These are phyloP conservation scores for Oxytorus armatus DNA, from an alignment of 2,888 invertebrate species.

Conservation along the genomic window DNA sequence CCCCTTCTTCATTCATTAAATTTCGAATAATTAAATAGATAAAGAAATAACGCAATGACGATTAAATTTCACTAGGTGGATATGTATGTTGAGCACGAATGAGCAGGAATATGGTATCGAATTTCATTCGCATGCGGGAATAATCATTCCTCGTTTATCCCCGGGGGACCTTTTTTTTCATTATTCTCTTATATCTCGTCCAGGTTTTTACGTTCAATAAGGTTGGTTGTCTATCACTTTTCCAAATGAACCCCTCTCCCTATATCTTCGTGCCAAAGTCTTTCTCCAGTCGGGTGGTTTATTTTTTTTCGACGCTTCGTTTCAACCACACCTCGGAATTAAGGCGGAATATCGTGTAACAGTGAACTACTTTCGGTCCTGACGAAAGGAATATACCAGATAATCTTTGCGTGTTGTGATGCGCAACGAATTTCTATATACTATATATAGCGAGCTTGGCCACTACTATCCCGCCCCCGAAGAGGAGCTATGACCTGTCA, in stretches of 20 bases:
- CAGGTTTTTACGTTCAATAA: neutral
- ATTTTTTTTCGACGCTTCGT: neutral
- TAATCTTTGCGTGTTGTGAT: constrained; percentile 78
- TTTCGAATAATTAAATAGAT: constrained; percentile 6
- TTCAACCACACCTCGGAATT: constrained; percentile 27
- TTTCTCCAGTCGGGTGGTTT: neutral
- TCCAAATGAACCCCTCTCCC: constrained; percentile 6
- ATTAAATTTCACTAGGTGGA: constrained; percentile 14
- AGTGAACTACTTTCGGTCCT: constrained; percentile 65
- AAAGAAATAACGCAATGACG: constrained; percentile 51
- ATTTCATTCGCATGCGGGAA: constrained; percentile 1
- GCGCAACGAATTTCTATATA: constrained; percentile 69
- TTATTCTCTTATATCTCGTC: constrained; percentile 15
- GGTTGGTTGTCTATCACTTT: constrained; percentile 32
- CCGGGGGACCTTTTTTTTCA: constrained; percentile 10
- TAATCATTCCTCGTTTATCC: constrained; percentile 11
- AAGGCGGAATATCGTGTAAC: constrained; percentile 58
- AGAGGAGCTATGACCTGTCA: constrained; percentile 72
- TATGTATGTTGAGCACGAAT: too few relatives aligned
- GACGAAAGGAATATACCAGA: constrained; percentile 69
- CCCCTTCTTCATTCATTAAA: neutral
- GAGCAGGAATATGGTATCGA: neutral
- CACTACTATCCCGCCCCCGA: constrained; percentile 27
- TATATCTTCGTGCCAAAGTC: neutral
- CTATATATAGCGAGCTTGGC: constrained; percentile 4